Base-by-base conservation (phyloP, 2,888 invertebrate genomes). In the Machimus atricapillus region DNA sequence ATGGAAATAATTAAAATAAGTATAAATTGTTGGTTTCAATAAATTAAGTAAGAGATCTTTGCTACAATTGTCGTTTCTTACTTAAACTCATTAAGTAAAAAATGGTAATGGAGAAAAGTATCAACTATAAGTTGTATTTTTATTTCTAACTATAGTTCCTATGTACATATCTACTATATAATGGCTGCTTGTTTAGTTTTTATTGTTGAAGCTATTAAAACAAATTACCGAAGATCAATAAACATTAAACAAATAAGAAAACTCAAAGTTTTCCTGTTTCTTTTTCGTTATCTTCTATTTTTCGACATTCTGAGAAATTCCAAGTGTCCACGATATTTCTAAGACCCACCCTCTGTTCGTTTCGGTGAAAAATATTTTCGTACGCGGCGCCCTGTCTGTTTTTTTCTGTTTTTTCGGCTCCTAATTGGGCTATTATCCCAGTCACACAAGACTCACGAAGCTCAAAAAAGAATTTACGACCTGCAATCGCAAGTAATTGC, bases 391-490 rank as follows among this genome's bases (percentile, higher is more conserved):
- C 58, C 37, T 37, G 37, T 83, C 19, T 66, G 66, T 66, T 37
- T 37, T 46, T 66, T 83, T 83, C 19, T 66, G 66, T 66, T 37
- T 37, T 46, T 66, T 83, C 40, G 23, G 9, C 66, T 83, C 66
- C 66, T 66, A 83, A 83, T 83, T 83, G 82, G 82, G 37, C 82
- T 66, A 83, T 83, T 83, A 83, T 83, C 82, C 37, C 37, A 34
- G 58, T 83, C 82, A 40, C 58, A 66, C 82, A 37, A 40, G 40
- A 34, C 82, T 83, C 52, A 66, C 82, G 40, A 66, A 40, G 58
- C 37, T 19, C n/a, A 37, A 16, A 46, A 83, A 83, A 66, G 37
- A 83, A 83, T 83, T 83, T 83, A 83, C 82, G 82, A 83, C 82
- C 82, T 83, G 82, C 82, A 83, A 83, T 83, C 82, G 58, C 40